Evolutionary conservation across 37 sponge, comb jelly and placozoan genomes (phyloP).

Genomic region (Axinella damicornis): DNA sequence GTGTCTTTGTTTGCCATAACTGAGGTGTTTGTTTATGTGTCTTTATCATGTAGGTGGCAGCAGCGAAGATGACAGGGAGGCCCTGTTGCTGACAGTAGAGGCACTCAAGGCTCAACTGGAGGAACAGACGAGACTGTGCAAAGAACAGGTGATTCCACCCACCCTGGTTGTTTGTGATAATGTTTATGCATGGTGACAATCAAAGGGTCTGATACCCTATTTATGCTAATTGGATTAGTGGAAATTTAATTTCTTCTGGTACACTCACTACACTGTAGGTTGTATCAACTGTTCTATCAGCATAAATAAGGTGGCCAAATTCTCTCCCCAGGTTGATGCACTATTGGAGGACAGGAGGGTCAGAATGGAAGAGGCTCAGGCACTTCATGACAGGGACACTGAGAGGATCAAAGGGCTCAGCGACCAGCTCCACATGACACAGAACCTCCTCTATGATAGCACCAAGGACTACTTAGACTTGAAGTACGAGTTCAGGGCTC

Average conservation of each 20-base stretch:
- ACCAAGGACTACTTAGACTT: conserved; percentile 96
- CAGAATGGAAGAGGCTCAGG: conserved; percentile 79
- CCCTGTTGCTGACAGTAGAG: conserved; percentile 84
- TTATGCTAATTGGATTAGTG: no score
- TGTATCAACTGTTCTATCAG: neutral
- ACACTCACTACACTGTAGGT: neutral
- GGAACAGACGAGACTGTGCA: conserved; percentile 91
- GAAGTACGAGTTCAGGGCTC: conserved; percentile 89
- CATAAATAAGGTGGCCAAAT: no score
- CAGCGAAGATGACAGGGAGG: conserved; percentile 39
- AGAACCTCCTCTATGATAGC: conserved; percentile 93
- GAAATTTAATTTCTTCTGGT: no score
- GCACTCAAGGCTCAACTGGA: conserved; percentile 93
- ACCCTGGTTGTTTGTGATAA: no score
- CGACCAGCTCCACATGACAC: conserved; percentile 91
- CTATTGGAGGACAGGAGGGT: conserved; percentile 91
- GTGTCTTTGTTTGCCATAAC: no score
- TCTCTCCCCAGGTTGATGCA: conserved; percentile 70
- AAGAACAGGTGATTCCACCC: conserved; percentile 78
- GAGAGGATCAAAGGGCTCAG: conserved; percentile 72
- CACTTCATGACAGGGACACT: conserved; percentile 66
- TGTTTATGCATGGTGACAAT: no score
- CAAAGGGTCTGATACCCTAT: no score
- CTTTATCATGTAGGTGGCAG: no score
- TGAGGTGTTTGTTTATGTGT: no score